Evolutionary conservation across 2,797 vertebrate species (phyloP).

Genomic region (Apogon hyalosoma): DNA sequence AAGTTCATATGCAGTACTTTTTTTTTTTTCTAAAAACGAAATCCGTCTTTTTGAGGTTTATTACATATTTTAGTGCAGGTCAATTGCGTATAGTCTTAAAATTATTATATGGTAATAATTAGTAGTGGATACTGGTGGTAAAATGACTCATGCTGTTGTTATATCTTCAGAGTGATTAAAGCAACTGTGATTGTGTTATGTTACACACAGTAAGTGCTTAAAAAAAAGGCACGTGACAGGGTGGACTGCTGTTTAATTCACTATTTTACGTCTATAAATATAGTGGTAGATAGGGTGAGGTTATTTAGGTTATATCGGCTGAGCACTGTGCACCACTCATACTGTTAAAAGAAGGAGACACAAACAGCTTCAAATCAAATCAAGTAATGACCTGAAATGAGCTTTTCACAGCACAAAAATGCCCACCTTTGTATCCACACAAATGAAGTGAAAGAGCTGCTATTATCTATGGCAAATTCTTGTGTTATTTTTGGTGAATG

Average conservation of each 20-base stretch:
- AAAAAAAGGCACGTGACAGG: slow-evolving; percentile 30
- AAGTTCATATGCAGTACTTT: slow-evolving; percentile 26
- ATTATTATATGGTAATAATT: background rate
- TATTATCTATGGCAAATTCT: slow-evolving; percentile 80
- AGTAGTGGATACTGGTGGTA: slow-evolving; percentile 10
- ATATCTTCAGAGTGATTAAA: slow-evolving; percentile 19
- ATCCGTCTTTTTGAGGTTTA: slow-evolving; percentile 1
- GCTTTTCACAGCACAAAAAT: slow-evolving; percentile 65
- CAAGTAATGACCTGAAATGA: slow-evolving; percentile 72
- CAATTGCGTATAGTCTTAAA: slow-evolving; percentile 9
- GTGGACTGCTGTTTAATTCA: slow-evolving; percentile 41
- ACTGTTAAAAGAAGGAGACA: slow-evolving; percentile 45
- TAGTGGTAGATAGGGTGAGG: slow-evolving; percentile 65
- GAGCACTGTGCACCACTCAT: slow-evolving; percentile 66
- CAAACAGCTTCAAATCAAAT: slow-evolving; percentile 73
- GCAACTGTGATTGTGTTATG: slow-evolving; percentile 15
- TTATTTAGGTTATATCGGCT: slow-evolving; percentile 50
- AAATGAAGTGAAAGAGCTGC: slow-evolving; percentile 55
- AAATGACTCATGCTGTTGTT: slow-evolving; percentile 46
- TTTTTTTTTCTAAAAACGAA: slow-evolving; percentile 31
- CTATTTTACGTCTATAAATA: slow-evolving; percentile 58
- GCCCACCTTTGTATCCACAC: slow-evolving; percentile 69
- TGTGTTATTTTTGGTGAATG: slow-evolving; percentile 68
- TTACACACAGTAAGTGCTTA: slow-evolving; percentile 29
- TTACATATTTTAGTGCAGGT: slow-evolving; percentile 15